A percentile compares a stretch with the other conserved stretches of the same genome.
Evolutionary conservation across 2,888 invertebrate species (phyloP).

Genomic region (Ellobium chinense): DNA sequence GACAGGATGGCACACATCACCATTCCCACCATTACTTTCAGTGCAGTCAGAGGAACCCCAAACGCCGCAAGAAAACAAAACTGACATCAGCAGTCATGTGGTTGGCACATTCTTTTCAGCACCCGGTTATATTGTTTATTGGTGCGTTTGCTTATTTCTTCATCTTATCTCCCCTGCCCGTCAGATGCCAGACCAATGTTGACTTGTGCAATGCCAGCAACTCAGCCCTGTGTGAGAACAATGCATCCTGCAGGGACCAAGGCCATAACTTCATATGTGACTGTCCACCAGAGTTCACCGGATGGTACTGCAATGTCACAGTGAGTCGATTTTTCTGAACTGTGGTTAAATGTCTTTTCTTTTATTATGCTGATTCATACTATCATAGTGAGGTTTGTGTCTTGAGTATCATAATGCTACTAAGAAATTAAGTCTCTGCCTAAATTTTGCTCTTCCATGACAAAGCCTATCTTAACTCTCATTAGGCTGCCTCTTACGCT

Average conservation of each 20-base stretch:
- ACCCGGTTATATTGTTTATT: constrained; percentile 12
- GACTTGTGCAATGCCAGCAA: constrained; percentile 5
- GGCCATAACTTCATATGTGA: constrained; percentile 59
- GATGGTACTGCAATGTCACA: constrained; percentile 56
- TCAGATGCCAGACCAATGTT: constrained; percentile 13
- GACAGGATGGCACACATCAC: too few species aligned
- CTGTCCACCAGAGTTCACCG: constrained; percentile 66
- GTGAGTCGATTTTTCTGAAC: constrained; percentile 32
- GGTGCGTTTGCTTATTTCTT: constrained; percentile 18
- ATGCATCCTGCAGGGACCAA: background rate
- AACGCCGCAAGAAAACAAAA: background rate
- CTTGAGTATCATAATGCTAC: too few species aligned
- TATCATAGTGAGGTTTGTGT: too few species aligned
- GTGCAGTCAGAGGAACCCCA: background rate
- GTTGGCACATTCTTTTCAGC: background rate
- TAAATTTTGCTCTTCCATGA: too few species aligned
- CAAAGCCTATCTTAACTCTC: too few species aligned
- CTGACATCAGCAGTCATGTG: background rate
- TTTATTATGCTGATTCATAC: too few species aligned
- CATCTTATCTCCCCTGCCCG: constrained; percentile 22
- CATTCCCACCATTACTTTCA: too few species aligned
- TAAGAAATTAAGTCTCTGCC: too few species aligned
- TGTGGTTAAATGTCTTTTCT: too few species aligned
- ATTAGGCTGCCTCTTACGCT: too few species aligned
- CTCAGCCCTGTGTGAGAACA: constrained; percentile 15